Percentiles rank a stretch among this genome's conserved stretches.
Conservation (phyloP, 1,140 invertebrate species). For the Meteorus sp. region DNA sequence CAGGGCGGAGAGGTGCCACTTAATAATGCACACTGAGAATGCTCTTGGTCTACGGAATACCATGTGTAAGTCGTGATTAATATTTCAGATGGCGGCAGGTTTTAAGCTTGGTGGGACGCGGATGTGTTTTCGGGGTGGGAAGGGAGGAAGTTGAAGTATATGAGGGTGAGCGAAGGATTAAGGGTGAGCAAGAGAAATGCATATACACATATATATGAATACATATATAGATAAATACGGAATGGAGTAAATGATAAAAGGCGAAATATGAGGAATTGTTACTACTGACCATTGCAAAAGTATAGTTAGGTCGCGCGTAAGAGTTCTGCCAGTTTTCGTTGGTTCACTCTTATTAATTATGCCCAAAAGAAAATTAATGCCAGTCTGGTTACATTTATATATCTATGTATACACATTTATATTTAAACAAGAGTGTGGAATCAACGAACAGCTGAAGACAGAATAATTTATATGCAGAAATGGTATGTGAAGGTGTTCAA, state of each 20-base stretch:
- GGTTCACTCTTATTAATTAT: conserved; percentile 44
- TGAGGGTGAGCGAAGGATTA: conserved; percentile 6
- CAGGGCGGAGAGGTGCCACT: too few relatives aligned
- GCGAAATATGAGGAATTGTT: background rate
- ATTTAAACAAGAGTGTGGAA: conserved; percentile 43
- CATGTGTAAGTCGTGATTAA: conserved; percentile 53
- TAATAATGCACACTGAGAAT: conserved; percentile 50
- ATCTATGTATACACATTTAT: conserved; percentile 13
- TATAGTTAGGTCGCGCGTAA: conserved; percentile 25
- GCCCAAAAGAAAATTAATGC: conserved; percentile 53
- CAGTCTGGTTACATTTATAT: conserved; percentile 34
- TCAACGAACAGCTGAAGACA: conserved; percentile 40
- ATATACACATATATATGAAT: background rate
- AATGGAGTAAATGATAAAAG: background rate
- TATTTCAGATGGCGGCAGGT: conserved; percentile 45
- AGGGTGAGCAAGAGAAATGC: conserved; percentile 3
- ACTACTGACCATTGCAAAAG: conserved; percentile 20
- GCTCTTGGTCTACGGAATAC: conserved; percentile 38
- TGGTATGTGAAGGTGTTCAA: too few relatives aligned
- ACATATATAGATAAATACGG: background rate
- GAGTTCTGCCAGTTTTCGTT: conserved; percentile 39
- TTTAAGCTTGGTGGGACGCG: too few relatives aligned
- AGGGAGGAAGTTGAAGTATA: background rate
- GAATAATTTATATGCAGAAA: conserved; percentile 44
- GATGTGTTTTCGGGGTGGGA: too few relatives aligned